These are phyloP conservation scores for Lochmaea crataegi DNA, from an alignment of 2,888 invertebrate genomes.

Conservation along the genomic window DNA sequence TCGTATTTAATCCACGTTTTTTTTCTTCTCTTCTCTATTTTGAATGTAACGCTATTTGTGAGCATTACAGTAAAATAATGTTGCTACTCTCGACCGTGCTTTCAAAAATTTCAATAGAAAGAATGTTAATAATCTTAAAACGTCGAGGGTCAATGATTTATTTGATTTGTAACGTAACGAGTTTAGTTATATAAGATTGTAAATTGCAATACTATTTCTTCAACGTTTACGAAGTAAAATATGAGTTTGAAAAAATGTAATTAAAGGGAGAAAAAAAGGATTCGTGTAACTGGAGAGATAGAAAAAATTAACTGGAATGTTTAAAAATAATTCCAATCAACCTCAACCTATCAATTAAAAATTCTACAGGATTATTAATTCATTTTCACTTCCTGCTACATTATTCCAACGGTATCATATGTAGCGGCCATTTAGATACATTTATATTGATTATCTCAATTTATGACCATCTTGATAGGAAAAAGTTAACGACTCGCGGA, in stretches of 20 bases:
- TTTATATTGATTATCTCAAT: constrained; percentile 33
- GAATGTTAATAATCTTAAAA: constrained; percentile 20
- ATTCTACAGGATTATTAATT: constrained; percentile 35
- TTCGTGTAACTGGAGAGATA: background rate
- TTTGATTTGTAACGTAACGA: constrained; percentile 7
- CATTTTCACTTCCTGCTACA: constrained; percentile 40
- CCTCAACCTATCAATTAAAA: constrained; percentile 39
- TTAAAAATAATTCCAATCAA: constrained; percentile 5
- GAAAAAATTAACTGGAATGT: background rate
- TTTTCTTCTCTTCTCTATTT: constrained; percentile 6
- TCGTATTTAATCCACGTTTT: constrained; percentile 1
- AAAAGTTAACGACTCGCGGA: constrained; percentile 26
- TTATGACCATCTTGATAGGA: constrained; percentile 32
- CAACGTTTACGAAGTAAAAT: too few relatives aligned
- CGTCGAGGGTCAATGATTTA: constrained; percentile 17
- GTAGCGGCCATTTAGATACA: constrained; percentile 22
- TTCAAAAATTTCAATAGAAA: constrained; percentile 22
- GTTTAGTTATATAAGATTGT: background rate
- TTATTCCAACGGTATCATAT: constrained; percentile 37
- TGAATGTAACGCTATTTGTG: constrained; percentile 16
- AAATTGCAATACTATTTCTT: background rate
- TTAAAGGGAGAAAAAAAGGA: background rate
- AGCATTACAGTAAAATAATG: background rate
- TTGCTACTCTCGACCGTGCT: constrained; percentile 12
- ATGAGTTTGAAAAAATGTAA: too few relatives aligned